These are phyloP conservation scores for Megalurothrips usitatus DNA, from an alignment of 2,888 invertebrate species.

Conservation along the genomic window DNA sequence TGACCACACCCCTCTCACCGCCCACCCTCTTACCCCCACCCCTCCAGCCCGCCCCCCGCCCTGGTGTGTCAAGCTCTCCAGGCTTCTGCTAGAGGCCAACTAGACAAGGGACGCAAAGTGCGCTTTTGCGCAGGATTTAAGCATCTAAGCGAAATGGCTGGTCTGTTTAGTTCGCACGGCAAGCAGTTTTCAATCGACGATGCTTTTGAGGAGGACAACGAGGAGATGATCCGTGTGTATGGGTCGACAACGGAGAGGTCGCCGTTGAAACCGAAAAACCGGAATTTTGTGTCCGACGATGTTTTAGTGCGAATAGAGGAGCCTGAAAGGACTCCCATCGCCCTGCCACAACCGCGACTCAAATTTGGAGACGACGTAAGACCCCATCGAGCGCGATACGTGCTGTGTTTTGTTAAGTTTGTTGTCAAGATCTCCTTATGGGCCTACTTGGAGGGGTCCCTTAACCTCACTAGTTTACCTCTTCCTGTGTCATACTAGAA, in stretches of 20 bases:
- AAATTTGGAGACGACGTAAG: slow-evolving; percentile 44
- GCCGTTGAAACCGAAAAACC: slow-evolving; percentile 57
- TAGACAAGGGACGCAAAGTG: background rate
- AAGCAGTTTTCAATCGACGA: slow-evolving; percentile 78
- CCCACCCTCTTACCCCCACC: no score
- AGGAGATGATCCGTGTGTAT: slow-evolving; percentile 76
- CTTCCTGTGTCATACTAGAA: background rate
- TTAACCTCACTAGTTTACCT: background rate
- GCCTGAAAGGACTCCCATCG: slow-evolving; percentile 33
- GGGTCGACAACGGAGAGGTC: slow-evolving; percentile 70
- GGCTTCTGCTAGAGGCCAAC: background rate
- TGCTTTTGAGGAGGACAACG: slow-evolving; percentile 80
- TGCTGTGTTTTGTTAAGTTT: slow-evolving; percentile 32
- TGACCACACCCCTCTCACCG: no score
- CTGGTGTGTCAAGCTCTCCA: no score
- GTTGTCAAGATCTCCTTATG: slow-evolving; percentile 25
- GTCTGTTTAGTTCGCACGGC: slow-evolving; percentile 43
- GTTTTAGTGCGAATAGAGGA: slow-evolving; percentile 52
- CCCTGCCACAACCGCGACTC: slow-evolving; percentile 32
- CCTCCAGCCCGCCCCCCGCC: no score
- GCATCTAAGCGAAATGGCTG: background rate
- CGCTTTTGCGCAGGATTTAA: background rate
- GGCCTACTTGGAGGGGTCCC: background rate
- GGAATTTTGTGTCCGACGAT: slow-evolving; percentile 50
- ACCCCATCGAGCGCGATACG: slow-evolving; percentile 32